These are phyloP conservation scores for Hirudo medicinalis DNA, from an alignment of 1,140 invertebrate genomes.

Conservation along the genomic window DNA sequence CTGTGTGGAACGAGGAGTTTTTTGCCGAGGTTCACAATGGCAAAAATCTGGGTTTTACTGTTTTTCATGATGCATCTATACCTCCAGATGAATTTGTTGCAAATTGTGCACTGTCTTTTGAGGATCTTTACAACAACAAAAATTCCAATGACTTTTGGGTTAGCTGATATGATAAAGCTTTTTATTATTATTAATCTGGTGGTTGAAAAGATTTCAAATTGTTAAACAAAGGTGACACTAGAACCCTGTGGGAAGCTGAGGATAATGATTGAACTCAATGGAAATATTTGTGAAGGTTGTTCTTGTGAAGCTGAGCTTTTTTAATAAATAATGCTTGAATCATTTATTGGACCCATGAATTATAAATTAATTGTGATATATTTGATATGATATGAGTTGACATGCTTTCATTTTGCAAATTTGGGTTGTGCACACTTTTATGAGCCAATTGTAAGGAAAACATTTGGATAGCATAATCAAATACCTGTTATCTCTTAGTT, in stretches of 20 bases:
- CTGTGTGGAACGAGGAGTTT: slow-evolving; percentile 43
- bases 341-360: not conserved
- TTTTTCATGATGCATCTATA: slow-evolving; percentile 96
- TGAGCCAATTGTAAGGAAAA: too few species aligned
- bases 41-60: slow-evolving; percentile 77
- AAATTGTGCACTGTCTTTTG: slow-evolving; percentile 87
- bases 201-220: not conserved
- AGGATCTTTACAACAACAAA: slow-evolving; percentile 54
- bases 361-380: not conserved
- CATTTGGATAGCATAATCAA: too few species aligned
- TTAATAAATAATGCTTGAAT: not conserved
- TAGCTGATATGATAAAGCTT: not conserved
- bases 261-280: slow-evolving; percentile 67
- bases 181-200: too few species aligned
- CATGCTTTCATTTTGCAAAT: too few species aligned
- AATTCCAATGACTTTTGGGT: slow-evolving; percentile 16
- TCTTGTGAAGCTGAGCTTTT: not conserved
- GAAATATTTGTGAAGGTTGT: slow-evolving; percentile 38
- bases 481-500: too few species aligned
- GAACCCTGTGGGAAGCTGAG: slow-evolving; percentile 78
- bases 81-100: slow-evolving; percentile 94
- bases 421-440: too few species aligned
- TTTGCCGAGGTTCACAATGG: slow-evolving; percentile 80
- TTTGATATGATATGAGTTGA: too few species aligned
- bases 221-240: not conserved